Evolutionary conservation across 2,797 vertebrate genomes (phyloP), one percentile per base, ranked within the genome.

Genomic region (Bradypus variegatus): DNA sequence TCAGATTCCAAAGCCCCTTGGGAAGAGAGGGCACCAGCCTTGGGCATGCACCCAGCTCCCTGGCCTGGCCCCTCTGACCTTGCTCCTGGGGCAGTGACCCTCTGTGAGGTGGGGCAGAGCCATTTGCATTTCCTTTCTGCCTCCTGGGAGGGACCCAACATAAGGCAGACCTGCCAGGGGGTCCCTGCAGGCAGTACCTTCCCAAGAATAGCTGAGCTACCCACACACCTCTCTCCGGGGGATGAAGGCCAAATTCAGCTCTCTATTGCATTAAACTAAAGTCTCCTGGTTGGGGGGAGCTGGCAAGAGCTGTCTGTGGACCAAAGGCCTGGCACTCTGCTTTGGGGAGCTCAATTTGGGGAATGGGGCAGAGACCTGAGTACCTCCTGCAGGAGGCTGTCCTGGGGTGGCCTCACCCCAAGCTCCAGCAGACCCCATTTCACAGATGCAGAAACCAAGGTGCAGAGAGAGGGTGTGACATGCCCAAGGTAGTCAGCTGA

Each of bases 221-320:
- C 9, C 8, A 38, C 9, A 53, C 0, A 4, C 2, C 60, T 6
- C 31, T 25, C 13, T 48, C 41, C 19, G 2, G 19, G 14, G 3
- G 9, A 36, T 1, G 45, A 7, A 25, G 23, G 25, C 19, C 23
- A 36, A 14, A 45, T 31, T 55, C 64, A 48, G 18, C 48, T 69
- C 41, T 36, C 75, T 48, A 23, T 29, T 11, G 29, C n/a, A 38
- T 41, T 41, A 19, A 8, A 8, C 31, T 31, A 2, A 36, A 31
- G 31, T 80, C 25, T 41, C 16, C 55, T 29, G 9, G 36, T 11
- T 14, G 50, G 19, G 50, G 0, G 73, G 45, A 29, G 33, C 45
- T 25, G 31, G 31, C 1, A 3, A 16, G 29, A 48, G 9, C 75
- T 27, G 79, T 18, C 50, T 76, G 19, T 21, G 55, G 55, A 58